Evolutionary conservation across 1,140 invertebrate species (phyloP).

Genomic region (Tetranychus cinnabarinus): DNA sequence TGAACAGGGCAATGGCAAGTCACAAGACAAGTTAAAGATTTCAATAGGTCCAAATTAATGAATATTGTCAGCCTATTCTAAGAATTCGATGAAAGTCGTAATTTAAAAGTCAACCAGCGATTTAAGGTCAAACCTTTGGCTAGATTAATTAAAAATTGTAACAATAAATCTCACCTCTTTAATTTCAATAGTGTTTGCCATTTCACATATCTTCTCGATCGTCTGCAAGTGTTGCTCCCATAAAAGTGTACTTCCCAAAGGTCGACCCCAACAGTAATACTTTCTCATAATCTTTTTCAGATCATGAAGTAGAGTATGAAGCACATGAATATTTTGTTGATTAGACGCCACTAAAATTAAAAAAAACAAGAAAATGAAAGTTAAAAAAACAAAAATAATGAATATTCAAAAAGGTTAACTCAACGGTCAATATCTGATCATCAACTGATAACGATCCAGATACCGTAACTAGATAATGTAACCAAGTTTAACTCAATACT

Average conservation of each 20-base stretch:
- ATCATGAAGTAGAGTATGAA: constrained; percentile 47
- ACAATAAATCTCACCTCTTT: constrained; percentile 15
- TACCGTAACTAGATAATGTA: no score
- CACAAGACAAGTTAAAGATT: no score
- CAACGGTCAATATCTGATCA: no score
- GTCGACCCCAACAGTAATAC: constrained; percentile 53
- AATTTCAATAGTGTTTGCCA: constrained; percentile 42
- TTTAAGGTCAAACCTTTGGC: no score
- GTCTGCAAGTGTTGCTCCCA: constrained; percentile 67
- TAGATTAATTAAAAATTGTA: not conserved
- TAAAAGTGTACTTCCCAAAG: constrained; percentile 57
- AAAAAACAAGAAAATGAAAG: constrained; percentile 9
- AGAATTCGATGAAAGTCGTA: not conserved
- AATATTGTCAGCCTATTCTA: no score
- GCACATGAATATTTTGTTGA: constrained; percentile 59
- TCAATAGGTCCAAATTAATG: no score
- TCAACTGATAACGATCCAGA: no score
- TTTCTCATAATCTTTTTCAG: constrained; percentile 38
- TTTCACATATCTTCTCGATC: constrained; percentile 53
- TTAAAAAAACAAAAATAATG: not conserved
- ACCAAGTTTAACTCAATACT: no score
- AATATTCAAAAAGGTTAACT: no score
- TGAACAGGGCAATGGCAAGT: no score
- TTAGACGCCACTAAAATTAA: constrained; percentile 42
- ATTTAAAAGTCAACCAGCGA: not conserved